Evolutionary conservation across 2,888 invertebrate genomes (phyloP), one percentile per base, ranked within the genome.

Genomic region (Ypsolopha sequella): DNA sequence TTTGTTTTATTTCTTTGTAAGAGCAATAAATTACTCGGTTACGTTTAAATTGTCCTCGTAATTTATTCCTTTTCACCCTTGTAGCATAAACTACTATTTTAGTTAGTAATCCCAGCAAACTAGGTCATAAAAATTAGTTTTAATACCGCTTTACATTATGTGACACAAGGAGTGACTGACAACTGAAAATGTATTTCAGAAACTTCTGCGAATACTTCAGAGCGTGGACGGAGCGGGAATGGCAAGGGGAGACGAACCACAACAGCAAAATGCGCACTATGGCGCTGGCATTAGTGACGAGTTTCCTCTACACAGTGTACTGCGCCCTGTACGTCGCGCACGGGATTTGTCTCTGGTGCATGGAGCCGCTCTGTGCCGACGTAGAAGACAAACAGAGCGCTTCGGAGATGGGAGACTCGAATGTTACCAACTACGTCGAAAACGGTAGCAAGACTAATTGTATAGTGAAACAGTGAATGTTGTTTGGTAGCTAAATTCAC

Each of bases 181-280:
- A 24, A 4, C 2, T 24, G 2, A 4, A 41, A 9, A 35, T 34
- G 1, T 50, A 14, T 58, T 57, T 0, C 68, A 81, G 81, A 52
- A 69, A 68, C 41, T 56, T 68, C 50, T 75, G 75, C 63, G 62
- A 67, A 0, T 80, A 76, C 62, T 71, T 76, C 64, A 74, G 76
- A 52, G 0, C 59, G 1, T 78, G 80, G 77, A 70, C 81, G 0
- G 78, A 76, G 54, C 64, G 65, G 11, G 51, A 65, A 7, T 81
- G 81, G 80, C 59, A 56, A 52, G 39, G 53, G 24, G 69, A 66
- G 9, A 3, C 48, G 6, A 60, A 66, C 10, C 6, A 46, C 14
- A 63, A 56, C 59, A 59, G 58, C 13, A 71, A 72, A 14, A 35
- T 67, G 45, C 56, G 48, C 51, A 73, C 79, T 2, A 13, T 60